Evolutionary conservation across 2,888 invertebrate genomes (phyloP), one percentile per base, ranked within the genome.

Genomic region (Synergus laeviventris): DNA sequence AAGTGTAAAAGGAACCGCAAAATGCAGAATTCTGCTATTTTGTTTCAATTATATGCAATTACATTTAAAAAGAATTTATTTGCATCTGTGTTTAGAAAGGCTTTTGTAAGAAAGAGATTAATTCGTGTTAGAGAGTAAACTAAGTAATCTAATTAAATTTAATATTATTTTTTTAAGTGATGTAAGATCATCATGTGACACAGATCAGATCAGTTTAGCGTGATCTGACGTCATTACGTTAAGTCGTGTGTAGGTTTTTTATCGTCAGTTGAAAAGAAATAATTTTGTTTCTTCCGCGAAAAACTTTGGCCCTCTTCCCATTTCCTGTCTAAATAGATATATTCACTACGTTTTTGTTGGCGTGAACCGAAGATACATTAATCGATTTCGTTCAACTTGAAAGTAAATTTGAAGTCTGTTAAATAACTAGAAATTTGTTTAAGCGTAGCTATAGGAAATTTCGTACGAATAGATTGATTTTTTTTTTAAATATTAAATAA

Each of bases 291-390:
- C 24, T 70, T 70, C 45, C 9, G 9, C 16, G 2, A 70, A 70
- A 70, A 70, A 70, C n/a, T 45, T 70, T 70, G 66, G 66, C 45
- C 8, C 45, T 49, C 45, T 70, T 70, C 18, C 39, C 21, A 18
- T 64, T 38, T 38, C 39, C 39, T 38, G 12, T 39, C 39, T 14
- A 21, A 39, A 12, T 21, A 2, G 12, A 18, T 64, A 64, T 64
- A 38, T 21, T 64, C 11, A 64, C 24, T 59, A 24, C 59, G 24
- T 2, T 14, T 59, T 14, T 9, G 24, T 5, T 24, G 24, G 59
- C 12, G 24, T 59, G 24, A 14, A 24, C 59, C 21, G 59, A 59
- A 59, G 24, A 24, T 24, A 24, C 14, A 54, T 54, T 18, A 18
- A 54, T 54, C 49, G 49, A 9, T 18, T 54, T 54, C 18, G 49